Conservation (phyloP, 2,888 invertebrate species). For the Meiosimyza decipiens region DNA sequence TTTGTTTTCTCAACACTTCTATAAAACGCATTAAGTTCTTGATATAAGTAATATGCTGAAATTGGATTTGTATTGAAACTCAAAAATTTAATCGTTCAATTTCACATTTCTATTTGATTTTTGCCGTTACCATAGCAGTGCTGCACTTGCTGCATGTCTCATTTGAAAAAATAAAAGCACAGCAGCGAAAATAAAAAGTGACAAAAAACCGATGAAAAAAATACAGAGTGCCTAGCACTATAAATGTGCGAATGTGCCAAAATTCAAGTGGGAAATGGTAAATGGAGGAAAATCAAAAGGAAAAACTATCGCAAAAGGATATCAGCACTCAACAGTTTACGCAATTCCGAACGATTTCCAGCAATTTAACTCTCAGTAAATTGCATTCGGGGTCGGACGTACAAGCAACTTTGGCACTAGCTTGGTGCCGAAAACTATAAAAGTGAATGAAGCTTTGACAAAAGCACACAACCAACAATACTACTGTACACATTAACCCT, state of each 20-base stretch:
- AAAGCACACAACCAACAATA: too few species aligned
- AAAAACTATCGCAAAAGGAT: slow-evolving; percentile 14
- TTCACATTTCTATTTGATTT: slow-evolving; percentile 8
- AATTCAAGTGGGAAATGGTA: too few species aligned
- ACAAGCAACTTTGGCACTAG: background rate
- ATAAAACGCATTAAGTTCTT: too few species aligned
- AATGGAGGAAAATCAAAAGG: too few species aligned
- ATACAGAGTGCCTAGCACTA: too few species aligned
- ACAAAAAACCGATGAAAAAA: too few species aligned
- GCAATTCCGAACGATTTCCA: slow-evolving; percentile 45
- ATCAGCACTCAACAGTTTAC: slow-evolving; percentile 40
- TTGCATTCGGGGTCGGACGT: slow-evolving; percentile 21
- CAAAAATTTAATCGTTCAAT: background rate
- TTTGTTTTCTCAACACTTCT: too few species aligned
- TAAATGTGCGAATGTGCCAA: too few species aligned
- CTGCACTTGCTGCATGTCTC: background rate
- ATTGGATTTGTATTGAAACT: background rate
- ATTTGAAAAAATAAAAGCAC: background rate
- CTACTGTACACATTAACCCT: too few species aligned
- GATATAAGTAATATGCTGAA: too few species aligned
- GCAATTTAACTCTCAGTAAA: slow-evolving; percentile 36
- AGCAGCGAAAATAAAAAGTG: background rate
- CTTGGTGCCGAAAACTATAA: background rate
- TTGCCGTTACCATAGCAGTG: background rate
- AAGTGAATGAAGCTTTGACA: too few species aligned